Evolutionary conservation across 2,113 vertebrate genomes (phyloP).

Genomic region (Rhinoderma darwinii): DNA sequence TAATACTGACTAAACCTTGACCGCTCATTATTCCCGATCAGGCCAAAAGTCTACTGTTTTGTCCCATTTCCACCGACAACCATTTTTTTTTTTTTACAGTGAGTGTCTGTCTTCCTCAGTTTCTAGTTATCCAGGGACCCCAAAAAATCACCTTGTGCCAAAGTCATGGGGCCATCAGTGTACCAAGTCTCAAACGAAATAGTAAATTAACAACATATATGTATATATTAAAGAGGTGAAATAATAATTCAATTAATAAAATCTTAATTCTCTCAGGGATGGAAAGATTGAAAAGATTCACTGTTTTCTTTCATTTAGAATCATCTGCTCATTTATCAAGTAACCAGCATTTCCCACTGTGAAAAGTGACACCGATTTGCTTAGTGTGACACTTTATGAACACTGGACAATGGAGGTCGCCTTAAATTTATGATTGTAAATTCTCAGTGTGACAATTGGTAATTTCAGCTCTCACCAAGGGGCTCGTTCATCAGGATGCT

Average conservation of each 20-base stretch:
- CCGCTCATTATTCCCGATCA: too few species aligned
- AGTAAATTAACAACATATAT: not conserved
- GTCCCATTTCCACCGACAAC: too few species aligned
- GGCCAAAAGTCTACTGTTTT: too few species aligned
- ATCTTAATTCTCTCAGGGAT: constrained; percentile 27
- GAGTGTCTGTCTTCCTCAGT: too few species aligned
- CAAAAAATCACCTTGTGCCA: too few species aligned
- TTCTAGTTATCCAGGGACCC: too few species aligned
- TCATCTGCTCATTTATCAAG: constrained; percentile 43
- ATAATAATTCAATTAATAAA: constrained; percentile 4
- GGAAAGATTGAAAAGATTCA: constrained; percentile 33
- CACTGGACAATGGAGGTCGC: constrained; percentile 48
- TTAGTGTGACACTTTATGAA: constrained; percentile 58
- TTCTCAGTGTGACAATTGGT: constrained; percentile 52
- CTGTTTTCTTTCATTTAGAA: constrained; percentile 53
- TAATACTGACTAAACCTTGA: too few species aligned
- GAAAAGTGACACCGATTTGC: constrained; percentile 54
- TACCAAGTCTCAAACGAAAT: not conserved
- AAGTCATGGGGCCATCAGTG: too few species aligned
- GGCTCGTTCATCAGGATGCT: constrained; percentile 43
- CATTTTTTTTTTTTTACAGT: too few species aligned
- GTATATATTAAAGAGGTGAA: not conserved
- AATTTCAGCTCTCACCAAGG: constrained; percentile 55
- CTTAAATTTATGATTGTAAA: constrained; percentile 57
- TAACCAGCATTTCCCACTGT: constrained; percentile 49